Evolutionary conservation across 2,888 invertebrate species (phyloP).

Genomic region (Caenorhabditis sp.): DNA sequence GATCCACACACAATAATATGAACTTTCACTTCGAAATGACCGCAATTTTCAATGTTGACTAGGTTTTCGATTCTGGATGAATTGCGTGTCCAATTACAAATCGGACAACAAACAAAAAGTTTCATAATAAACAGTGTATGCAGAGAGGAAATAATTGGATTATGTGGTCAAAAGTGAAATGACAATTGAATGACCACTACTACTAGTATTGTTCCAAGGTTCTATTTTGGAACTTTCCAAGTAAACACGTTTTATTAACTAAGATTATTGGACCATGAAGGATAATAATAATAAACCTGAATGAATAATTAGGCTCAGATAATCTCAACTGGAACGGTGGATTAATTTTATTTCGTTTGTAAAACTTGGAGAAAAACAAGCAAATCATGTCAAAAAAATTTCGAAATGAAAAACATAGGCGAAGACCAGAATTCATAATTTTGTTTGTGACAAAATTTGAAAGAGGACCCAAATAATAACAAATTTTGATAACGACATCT

Average conservation of each 20-base stretch:
- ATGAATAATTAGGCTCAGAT: not conserved
- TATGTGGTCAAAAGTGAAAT: not conserved
- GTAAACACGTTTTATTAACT: too few species aligned
- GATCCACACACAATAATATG: not conserved
- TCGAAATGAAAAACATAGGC: too few species aligned
- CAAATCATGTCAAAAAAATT: too few species aligned
- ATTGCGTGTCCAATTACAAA: not conserved
- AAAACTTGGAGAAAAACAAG: too few species aligned
- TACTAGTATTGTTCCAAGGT: not conserved
- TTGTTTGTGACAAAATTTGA: too few species aligned
- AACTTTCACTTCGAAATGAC: not conserved
- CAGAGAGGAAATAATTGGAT: not conserved
- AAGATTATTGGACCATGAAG: not conserved
- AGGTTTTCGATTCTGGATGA: not conserved
- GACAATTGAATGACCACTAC: not conserved
- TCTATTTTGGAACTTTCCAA: too few species aligned
- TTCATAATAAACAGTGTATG: not conserved
- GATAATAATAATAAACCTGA: not conserved
- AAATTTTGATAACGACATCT: too few species aligned
- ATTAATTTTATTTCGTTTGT: conserved; percentile 1
- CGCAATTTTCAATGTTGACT: not conserved
- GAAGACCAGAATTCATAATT: too few species aligned
- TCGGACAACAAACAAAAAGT: not conserved
- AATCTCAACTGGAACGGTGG: not conserved
- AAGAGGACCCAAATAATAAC: too few species aligned